phyloP scores from a whole-genome alignment of 2,888 invertebrate species.

The Arge pagana region DNA sequence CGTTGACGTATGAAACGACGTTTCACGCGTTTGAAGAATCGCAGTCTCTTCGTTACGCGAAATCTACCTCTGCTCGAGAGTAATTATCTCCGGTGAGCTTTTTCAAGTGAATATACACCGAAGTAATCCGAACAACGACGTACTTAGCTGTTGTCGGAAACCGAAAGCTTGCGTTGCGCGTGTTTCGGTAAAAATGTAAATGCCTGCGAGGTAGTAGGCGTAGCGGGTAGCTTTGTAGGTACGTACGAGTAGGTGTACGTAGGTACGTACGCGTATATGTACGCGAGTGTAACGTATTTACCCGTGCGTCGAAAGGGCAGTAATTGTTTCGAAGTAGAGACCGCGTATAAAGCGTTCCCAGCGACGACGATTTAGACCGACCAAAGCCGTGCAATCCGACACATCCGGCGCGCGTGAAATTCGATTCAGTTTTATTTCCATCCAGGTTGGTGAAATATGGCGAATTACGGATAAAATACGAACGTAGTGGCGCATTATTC shows the following conservation, averaged over 20 bases:
- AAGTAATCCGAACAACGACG: too few species aligned
- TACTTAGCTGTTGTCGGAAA: too few species aligned
- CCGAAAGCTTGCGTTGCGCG: too few species aligned
- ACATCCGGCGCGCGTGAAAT: slow-evolving; percentile 3
- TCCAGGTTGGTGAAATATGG: slow-evolving; percentile 5
- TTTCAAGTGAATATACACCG: too few species aligned
- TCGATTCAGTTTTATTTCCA: slow-evolving; percentile 14
- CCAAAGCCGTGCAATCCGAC: slow-evolving; percentile 7
- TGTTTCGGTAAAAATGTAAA: too few species aligned
- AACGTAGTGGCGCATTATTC: slow-evolving; percentile 10
- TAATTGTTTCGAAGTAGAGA: slow-evolving; percentile 5
- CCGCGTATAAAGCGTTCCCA: slow-evolving; percentile 4
- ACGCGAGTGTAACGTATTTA: background rate
- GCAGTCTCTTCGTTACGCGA: too few species aligned
- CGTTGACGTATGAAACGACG: too few species aligned
- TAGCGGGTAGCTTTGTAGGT: too few species aligned
- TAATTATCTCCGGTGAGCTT: too few species aligned
- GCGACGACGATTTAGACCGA: slow-evolving; percentile 11
- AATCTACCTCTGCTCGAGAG: too few species aligned
- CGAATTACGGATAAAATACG: slow-evolving; percentile 7
- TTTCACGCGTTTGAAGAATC: too few species aligned
- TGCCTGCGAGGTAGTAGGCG: too few species aligned
- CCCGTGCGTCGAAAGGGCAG: background rate
- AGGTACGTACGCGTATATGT: background rate
- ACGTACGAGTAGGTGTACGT: background rate